Conservation (phyloP, 2,797 vertebrate species). For the Lutjanus campechanus region DNA sequence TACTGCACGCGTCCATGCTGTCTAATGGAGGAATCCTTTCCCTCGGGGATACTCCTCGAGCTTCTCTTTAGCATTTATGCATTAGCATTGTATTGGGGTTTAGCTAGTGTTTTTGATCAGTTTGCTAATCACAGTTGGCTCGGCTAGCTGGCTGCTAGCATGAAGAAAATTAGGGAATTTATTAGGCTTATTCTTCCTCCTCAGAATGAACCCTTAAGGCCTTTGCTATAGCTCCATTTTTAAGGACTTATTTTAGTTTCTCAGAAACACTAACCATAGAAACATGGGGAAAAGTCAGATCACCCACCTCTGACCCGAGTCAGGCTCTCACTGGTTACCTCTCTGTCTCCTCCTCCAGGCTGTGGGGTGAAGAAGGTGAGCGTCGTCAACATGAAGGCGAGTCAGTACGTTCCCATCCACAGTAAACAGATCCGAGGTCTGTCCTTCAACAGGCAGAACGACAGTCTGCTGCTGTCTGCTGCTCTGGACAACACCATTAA, state of each 20-base stretch:
- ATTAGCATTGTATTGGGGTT: no score
- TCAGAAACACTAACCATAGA: background rate
- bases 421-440: slow-evolving; percentile 94
- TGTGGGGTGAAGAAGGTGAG: slow-evolving; percentile 97
- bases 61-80: background rate
- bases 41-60: background rate
- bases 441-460: slow-evolving; percentile 88
- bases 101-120: no score
- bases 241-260: no score
- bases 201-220: background rate
- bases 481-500: slow-evolving; percentile 94
- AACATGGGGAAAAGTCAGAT: background rate
- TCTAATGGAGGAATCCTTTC: no score
- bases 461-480: slow-evolving; percentile 93
- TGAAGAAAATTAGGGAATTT: no score
- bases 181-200: background rate
- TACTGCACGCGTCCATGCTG: no score
- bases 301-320: background rate
- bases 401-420: slow-evolving; percentile 95
- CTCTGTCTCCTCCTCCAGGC: slow-evolving; percentile 79
- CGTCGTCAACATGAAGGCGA: slow-evolving; percentile 90
- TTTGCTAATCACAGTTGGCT: no score
- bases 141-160: background rate
- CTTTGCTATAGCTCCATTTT: background rate
- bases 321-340: background rate